These are phyloP conservation scores for Centruroides vittatus DNA, from an alignment of 1,140 invertebrate species.

Conservation along the genomic window DNA sequence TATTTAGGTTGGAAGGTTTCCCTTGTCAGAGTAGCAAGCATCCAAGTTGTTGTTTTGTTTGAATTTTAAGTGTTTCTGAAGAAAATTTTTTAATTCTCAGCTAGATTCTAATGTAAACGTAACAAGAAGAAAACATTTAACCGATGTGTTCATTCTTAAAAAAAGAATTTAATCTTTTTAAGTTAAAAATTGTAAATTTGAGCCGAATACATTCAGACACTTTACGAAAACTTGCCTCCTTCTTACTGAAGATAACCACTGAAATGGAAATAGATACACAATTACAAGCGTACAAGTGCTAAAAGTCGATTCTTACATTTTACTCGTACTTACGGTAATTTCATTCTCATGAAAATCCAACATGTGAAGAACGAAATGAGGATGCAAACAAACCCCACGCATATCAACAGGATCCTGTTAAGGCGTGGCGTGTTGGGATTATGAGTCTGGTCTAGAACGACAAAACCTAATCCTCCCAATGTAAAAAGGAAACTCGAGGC, in stretches of 20 bases:
- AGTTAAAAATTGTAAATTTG: too few relatives aligned
- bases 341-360: conserved; percentile 98
- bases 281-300: neutral
- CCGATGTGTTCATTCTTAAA: too few relatives aligned
- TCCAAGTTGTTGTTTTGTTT: too few relatives aligned
- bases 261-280: conserved; percentile 11
- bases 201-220: too few relatives aligned
- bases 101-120: too few relatives aligned
- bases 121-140: too few relatives aligned
- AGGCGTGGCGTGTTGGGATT: conserved; percentile 78
- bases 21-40: too few relatives aligned
- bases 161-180: too few relatives aligned
- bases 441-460: conserved; percentile 89
- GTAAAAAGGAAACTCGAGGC: conserved; percentile 94
- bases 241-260: conserved; percentile 10
- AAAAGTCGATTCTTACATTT: neutral
- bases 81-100: too few relatives aligned
- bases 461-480: conserved; percentile 87
- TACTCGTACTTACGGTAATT: conserved; percentile 57
- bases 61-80: too few relatives aligned
- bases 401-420: conserved; percentile 79
- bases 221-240: neutral
- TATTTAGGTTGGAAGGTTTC: too few relatives aligned
- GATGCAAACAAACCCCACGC: conserved; percentile 84
- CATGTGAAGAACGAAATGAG: conserved; percentile 90